Base-by-base conservation (phyloP, 2,797 vertebrate species). In the Gobionotothen gibberifrons region DNA sequence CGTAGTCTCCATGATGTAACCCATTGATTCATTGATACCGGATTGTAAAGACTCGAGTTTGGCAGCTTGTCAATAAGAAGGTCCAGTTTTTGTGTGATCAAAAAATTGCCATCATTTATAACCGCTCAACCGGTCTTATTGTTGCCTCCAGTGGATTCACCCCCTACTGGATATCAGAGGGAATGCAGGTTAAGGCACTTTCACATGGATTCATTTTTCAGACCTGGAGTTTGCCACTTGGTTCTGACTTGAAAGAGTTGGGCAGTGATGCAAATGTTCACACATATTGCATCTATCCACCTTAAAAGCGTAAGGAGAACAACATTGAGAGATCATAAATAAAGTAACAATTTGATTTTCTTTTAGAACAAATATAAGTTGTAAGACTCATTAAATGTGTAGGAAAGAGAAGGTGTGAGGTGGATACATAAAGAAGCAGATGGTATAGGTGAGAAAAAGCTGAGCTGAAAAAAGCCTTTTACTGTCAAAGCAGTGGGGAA, bases 401-500 rank as follows among this genome's bases (percentile, higher is more conserved):
- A 75, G 39, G 46, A 69, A 55, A 72, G 71, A 61, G 47, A 59
- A 60, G 42, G 66, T 55, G 77, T 66, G 74, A 70, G 76, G 48
- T 22, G 56, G 61, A 69, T 60, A 36, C 69, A 76, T 76, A 74
- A 82, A 69, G 73, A 74, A 65, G 14, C 42, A 71, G 58, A 3
- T 3, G 49, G 40, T 63, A 60, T 9, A 78, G 57, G 81, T 79
- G 83, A 72, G 77, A 79, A 79, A 69, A 70, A 57, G 47, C 7
- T 1, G 1, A 47, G 52, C 69, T 49, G 75, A 40, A 55, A 71
- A 88, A 87, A 71, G 75, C 73, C 80, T 82, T 85, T 76, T 13
- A 8, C 52, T 85, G 69, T 84, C 67, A 71, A 65, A 74, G 72
- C 46, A 8, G 19, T 9, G 19, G 36, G 69, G 49, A 49, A 10